Conservation (phyloP, 2,797 vertebrate genomes). For the Enteromius radiatus region DNA sequence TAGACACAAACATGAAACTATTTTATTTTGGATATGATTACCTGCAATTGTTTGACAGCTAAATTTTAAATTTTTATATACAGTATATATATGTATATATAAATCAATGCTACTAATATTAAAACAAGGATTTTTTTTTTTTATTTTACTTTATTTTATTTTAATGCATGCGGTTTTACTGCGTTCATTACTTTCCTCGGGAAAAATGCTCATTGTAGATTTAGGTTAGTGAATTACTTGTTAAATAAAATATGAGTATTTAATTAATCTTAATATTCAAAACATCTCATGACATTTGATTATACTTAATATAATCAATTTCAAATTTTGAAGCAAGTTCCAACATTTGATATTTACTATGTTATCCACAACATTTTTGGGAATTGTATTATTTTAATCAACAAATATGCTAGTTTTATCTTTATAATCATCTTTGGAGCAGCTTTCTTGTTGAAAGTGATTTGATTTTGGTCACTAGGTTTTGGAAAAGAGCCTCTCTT, state of each 20-base stretch:
- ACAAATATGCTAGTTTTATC: neutral
- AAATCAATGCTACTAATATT: no score
- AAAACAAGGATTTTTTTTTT: no score
- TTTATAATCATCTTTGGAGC: neutral
- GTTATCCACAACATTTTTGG: neutral
- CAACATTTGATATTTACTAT: neutral
- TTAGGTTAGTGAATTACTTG: neutral
- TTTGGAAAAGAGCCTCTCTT: conserved; percentile 1
- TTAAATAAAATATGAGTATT: neutral
- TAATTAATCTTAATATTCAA: neutral
- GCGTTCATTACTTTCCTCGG: neutral
- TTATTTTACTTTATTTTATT: no score
- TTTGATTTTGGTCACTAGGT: neutral
- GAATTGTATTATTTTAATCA: neutral
- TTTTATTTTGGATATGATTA: no score
- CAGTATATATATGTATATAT: no score
- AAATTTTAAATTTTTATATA: no score
- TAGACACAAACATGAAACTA: no score
- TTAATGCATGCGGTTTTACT: neutral
- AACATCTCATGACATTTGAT: neutral
- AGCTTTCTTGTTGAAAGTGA: neutral
- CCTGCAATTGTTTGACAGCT: no score
- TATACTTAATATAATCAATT: neutral
- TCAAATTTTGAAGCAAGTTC: no score
- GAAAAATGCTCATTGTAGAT: neutral